Percentiles rank a stretch among this genome's conserved stretches.
Evolutionary conservation across 2,888 invertebrate genomes (phyloP).

Genomic region (Aethes cnicana): DNA sequence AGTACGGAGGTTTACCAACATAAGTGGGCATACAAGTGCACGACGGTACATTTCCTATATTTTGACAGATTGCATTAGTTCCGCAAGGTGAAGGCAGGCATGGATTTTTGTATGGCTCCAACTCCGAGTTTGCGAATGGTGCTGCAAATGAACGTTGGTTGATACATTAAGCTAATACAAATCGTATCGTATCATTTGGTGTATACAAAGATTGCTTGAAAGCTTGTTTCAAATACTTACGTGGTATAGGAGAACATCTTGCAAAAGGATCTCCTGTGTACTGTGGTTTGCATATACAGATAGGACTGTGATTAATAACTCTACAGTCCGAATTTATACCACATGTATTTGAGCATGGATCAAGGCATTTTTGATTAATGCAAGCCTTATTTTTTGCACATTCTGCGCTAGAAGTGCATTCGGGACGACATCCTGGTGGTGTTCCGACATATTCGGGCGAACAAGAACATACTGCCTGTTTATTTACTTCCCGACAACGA

Average conservation of each 20-base stretch:
- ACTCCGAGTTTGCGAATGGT: slow-evolving; percentile 67
- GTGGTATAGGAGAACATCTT: slow-evolving; percentile 79
- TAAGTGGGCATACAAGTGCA: slow-evolving; percentile 84
- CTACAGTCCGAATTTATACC: slow-evolving; percentile 87
- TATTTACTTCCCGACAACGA: slow-evolving; percentile 87
- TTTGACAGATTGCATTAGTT: slow-evolving; percentile 85
- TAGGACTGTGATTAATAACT: slow-evolving; percentile 90
- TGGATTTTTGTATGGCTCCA: slow-evolving; percentile 77
- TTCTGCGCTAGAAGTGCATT: slow-evolving; percentile 89
- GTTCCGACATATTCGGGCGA: slow-evolving; percentile 86
- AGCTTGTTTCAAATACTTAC: slow-evolving; percentile 55
- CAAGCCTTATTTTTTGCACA: slow-evolving; percentile 89
- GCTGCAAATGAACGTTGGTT: slow-evolving; percentile 55
- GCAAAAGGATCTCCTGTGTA: slow-evolving; percentile 87
- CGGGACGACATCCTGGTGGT: slow-evolving; percentile 89
- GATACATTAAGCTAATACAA: background rate
- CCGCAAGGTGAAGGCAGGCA: slow-evolving; percentile 87
- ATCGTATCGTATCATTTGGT: no score
- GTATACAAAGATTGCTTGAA: no score
- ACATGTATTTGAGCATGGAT: slow-evolving; percentile 88
- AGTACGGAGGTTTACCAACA: slow-evolving; percentile 84
- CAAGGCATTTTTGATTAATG: slow-evolving; percentile 87
- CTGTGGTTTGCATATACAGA: slow-evolving; percentile 86
- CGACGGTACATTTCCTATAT: slow-evolving; percentile 82
- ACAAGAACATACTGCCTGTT: slow-evolving; percentile 89